Evolutionary conservation across 2,797 vertebrate species (phyloP).

Genomic region (Limnodromus scolopaceus): DNA sequence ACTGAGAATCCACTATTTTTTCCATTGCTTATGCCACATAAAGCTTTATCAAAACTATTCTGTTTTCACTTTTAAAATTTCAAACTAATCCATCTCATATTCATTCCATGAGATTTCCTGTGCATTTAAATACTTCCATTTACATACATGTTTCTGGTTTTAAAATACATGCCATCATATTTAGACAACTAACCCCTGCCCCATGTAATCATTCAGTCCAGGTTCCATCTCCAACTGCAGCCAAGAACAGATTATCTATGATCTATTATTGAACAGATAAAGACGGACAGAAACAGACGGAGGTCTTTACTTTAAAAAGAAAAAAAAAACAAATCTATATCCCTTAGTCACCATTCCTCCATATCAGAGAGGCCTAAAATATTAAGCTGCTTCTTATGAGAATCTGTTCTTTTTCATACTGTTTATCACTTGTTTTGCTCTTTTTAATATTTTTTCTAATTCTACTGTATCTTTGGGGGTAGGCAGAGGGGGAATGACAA

Average conservation of each 20-base stretch:
- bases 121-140: not conserved
- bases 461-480: not conserved
- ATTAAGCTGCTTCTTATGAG: not conserved
- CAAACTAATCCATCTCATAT: not conserved
- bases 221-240: not conserved
- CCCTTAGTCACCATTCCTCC: not conserved
- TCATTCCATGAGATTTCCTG: not conserved
- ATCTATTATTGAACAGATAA: not conserved
- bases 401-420: not conserved
- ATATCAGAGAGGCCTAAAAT: not conserved
- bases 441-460: not conserved
- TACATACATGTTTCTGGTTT: not conserved
- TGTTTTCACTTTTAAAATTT: not conserved
- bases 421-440: not conserved
- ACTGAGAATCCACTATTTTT: not conserved
- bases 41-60: not conserved
- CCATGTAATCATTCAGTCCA: not conserved
- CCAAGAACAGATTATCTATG: not conserved
- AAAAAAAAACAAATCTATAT: not conserved
- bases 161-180: not conserved
- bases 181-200: not conserved
- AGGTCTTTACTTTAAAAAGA: not conserved
- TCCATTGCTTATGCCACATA: not conserved
- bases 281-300: not conserved
- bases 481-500: not conserved